Evolutionary conservation across 2,797 vertebrate species (phyloP).

Genomic region (Helostoma temminkii): DNA sequence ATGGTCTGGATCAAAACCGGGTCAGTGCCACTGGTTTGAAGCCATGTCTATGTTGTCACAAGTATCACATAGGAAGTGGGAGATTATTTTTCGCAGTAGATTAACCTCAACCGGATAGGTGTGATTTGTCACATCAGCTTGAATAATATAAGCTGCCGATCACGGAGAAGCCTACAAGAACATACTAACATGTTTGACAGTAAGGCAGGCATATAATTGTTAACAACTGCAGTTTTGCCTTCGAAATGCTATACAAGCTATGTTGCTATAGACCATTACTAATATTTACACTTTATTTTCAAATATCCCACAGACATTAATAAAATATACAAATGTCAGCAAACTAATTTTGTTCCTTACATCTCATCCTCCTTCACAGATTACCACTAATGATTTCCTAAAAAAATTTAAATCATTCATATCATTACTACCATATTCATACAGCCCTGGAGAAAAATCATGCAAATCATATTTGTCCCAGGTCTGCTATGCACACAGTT

Average conservation of each 20-base stretch:
- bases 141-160: conserved; percentile 4
- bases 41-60: conserved; percentile 8
- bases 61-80: conserved; percentile 9
- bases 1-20: no score
- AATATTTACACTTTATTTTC: no score
- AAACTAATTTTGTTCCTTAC: conserved; percentile 1
- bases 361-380: neutral
- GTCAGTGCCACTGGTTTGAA: conserved; percentile 13
- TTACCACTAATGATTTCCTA: neutral
- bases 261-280: neutral
- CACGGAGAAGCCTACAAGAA: conserved; percentile 6
- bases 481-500: conserved; percentile 24
- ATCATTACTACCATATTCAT: neutral
- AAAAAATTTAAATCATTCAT: neutral
- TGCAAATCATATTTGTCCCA: conserved; percentile 22
- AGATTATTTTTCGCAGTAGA: conserved; percentile 22
- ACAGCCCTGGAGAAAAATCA: neutral
- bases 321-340: no score
- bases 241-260: neutral
- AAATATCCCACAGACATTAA: no score
- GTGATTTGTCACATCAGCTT: conserved; percentile 27
- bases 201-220: neutral
- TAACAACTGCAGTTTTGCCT: neutral
- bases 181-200: neutral
- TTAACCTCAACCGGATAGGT: conserved; percentile 12